Evolutionary conservation across 2,797 vertebrate genomes (phyloP).

Genomic region (Oreortyx pictus): DNA sequence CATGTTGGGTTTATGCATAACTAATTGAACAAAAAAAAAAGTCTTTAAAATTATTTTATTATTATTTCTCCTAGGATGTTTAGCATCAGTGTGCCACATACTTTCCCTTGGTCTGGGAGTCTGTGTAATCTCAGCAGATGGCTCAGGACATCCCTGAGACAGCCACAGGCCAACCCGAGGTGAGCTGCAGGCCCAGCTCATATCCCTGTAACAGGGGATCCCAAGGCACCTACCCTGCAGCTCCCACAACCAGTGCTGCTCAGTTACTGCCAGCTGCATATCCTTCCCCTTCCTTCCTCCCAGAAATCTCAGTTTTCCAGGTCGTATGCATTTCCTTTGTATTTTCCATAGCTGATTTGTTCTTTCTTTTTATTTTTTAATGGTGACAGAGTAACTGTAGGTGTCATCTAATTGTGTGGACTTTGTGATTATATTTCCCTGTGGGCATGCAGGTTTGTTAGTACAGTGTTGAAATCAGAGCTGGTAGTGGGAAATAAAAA

Average conservation of each 20-base stretch:
- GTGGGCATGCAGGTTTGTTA: neutral
- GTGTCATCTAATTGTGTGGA: neutral
- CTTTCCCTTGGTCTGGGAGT: accelerated
- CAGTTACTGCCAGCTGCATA: neutral
- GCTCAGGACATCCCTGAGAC: neutral
- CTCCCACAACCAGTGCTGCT: neutral
- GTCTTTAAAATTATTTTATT: neutral
- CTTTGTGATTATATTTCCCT: neutral
- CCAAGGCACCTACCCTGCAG: neutral
- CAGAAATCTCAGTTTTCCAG: neutral
- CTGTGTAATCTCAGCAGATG: neutral
- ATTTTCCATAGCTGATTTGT: neutral
- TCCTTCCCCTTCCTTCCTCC: neutral
- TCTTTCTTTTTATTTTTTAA: neutral
- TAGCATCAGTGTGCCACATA: no score
- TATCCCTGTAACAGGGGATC: neutral
- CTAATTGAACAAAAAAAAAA: neutral
- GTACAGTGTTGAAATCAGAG: neutral
- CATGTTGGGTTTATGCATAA: neutral
- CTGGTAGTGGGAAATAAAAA: neutral
- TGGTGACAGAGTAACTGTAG: neutral
- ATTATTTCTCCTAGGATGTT: neutral
- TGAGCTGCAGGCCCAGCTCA: neutral
- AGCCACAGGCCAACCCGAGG: accelerated
- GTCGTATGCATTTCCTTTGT: neutral